A percentile compares a stretch with the other conserved stretches of the same genome.
These are phyloP conservation scores for Vulpes ferrilata DNA, from an alignment of 2,113 vertebrate genomes.

Conservation along the genomic window DNA sequence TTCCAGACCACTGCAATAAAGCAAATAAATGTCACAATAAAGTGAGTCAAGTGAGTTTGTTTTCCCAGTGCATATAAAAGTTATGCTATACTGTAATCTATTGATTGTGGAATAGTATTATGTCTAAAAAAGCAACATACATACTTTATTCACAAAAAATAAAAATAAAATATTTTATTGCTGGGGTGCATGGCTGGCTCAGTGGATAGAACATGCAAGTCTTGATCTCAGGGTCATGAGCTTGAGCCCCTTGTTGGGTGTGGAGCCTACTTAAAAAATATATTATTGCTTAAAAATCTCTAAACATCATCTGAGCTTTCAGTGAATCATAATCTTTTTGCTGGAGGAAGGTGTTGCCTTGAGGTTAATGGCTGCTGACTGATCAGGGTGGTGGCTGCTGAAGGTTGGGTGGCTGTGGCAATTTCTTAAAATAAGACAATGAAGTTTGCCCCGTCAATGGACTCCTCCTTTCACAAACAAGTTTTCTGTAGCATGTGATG, in stretches of 20 bases:
- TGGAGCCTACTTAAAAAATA: background rate
- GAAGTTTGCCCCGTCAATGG: background rate
- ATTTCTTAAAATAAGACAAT: background rate
- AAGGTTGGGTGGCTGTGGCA: background rate
- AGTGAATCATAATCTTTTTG: background rate
- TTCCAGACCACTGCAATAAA: background rate
- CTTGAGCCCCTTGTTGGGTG: background rate
- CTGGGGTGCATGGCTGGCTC: background rate
- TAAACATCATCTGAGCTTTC: background rate
- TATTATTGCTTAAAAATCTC: background rate
- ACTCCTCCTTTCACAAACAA: background rate
- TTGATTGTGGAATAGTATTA: background rate
- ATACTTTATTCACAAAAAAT: background rate
- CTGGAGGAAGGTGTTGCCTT: background rate
- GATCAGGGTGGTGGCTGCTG: background rate
- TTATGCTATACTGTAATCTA: background rate
- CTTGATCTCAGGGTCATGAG: background rate
- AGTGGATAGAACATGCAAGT: background rate
- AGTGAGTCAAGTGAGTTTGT: background rate
- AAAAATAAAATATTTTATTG: background rate
- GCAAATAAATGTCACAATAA: background rate
- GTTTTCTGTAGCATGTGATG: background rate
- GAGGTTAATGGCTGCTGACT: background rate
- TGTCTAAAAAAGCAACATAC: background rate
- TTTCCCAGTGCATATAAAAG: background rate